phyloP scores from a whole-genome alignment of 2,797 vertebrate genomes.

The Triplophysa yarkandensis region DNA sequence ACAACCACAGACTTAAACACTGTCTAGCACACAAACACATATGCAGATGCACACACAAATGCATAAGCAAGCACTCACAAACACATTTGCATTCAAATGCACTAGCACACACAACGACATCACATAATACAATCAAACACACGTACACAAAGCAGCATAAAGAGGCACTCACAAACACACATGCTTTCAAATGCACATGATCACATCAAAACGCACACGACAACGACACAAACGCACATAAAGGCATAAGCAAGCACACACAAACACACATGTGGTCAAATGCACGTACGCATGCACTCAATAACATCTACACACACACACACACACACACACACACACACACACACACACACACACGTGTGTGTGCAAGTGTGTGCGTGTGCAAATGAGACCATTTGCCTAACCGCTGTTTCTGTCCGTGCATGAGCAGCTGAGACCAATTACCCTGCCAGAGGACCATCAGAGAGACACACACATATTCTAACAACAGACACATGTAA shows the following conservation, averaged over 20 bases:
- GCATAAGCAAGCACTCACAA: no score
- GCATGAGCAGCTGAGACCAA: slow-evolving; percentile 59
- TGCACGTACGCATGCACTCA: no score
- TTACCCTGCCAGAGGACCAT: slow-evolving; percentile 48
- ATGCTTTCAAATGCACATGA: no score
- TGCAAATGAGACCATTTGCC: slow-evolving; percentile 30
- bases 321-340: slow-evolving; percentile 6
- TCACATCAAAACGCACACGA: no score
- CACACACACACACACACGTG: background rate
- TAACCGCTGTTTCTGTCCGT: slow-evolving; percentile 47
- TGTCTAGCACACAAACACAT: background rate
- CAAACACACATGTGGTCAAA: background rate
- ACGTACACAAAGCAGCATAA: slow-evolving; percentile 10
- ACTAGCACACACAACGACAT: no score
- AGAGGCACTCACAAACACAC: background rate
- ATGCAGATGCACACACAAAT: no score
- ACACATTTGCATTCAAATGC: no score
- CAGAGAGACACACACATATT: slow-evolving; percentile 19
- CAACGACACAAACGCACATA: no score
- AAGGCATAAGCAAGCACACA: background rate
- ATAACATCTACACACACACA: background rate
- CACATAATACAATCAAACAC: background rate
- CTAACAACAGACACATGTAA: background rate
- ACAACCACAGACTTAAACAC: no score
- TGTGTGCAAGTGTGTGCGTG: background rate